Percentiles rank a stretch among this genome's conserved stretches.
These are phyloP conservation scores for Felis catus DNA, from an alignment of 2,113 vertebrate species.

Conservation along the genomic window DNA sequence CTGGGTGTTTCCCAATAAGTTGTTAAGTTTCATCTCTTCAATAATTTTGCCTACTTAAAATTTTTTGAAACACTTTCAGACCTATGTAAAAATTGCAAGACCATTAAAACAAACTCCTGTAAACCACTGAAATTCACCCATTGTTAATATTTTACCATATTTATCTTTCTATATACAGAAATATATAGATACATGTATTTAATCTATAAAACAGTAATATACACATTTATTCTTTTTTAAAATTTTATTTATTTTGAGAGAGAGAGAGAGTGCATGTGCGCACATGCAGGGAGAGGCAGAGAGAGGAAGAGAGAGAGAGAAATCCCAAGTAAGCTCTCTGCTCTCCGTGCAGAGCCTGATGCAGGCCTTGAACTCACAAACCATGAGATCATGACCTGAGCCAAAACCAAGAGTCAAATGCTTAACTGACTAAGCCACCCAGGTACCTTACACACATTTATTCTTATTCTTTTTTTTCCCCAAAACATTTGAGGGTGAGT, in stretches of 20 bases:
- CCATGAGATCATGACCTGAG: too few relatives aligned
- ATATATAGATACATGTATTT: not conserved
- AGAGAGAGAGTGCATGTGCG: too few relatives aligned
- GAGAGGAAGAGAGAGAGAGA: too few relatives aligned
- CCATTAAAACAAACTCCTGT: not conserved
- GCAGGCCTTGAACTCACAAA: too few relatives aligned
- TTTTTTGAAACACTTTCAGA: constrained; percentile 46
- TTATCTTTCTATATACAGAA: not conserved
- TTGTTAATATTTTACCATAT: constrained; percentile 1
- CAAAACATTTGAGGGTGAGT: not conserved
- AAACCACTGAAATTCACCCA: not conserved
- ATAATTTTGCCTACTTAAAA: constrained; percentile 19
- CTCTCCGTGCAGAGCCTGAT: too few relatives aligned
- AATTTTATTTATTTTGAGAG: too few relatives aligned
- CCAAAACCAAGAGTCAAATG: too few relatives aligned
- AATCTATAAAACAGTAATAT: not conserved
- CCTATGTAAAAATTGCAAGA: not conserved
- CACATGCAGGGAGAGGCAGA: too few relatives aligned
- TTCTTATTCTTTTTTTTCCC: not conserved
- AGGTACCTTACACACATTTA: not conserved
- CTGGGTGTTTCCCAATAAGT: not conserved
- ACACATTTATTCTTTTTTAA: not conserved
- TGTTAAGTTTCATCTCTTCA: constrained; percentile 5
- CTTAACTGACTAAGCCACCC: too few relatives aligned
- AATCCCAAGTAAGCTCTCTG: too few relatives aligned